These are phyloP conservation scores for Gymnocephalus cernua DNA, from an alignment of 2,113 vertebrate species.

Conservation along the genomic window DNA sequence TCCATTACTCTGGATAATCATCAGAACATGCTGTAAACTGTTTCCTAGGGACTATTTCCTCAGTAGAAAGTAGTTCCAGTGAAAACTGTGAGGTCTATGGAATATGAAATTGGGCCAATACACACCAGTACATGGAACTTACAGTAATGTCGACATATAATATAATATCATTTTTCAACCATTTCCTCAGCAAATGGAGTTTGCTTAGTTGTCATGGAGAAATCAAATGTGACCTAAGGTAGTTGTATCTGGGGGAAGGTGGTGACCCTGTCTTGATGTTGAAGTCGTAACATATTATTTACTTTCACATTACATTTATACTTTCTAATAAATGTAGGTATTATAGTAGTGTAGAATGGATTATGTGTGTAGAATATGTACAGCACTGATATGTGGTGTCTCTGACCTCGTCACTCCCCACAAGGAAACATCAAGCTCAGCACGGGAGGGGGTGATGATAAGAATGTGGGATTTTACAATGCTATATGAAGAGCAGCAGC, in stretches of 20 bases:
- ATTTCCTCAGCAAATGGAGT: neutral
- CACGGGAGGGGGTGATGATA: neutral
- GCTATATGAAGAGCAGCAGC: slow-evolving; percentile 4
- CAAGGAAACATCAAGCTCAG: neutral
- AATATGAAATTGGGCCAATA: neutral
- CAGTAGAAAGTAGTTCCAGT: neutral
- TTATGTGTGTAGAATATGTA: neutral
- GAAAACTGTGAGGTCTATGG: neutral
- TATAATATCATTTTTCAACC: too few species aligned
- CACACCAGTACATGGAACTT: too few species aligned
- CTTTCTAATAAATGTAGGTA: neutral
- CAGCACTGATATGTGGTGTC: neutral
- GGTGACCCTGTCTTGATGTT: neutral
- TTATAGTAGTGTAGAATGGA: neutral
- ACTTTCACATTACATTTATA: neutral
- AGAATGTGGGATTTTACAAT: neutral
- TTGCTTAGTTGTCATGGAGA: neutral
- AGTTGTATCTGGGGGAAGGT: too few species aligned
- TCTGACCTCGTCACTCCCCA: too few species aligned
- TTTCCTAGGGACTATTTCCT: neutral
- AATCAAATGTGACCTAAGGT: neutral
- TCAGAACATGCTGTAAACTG: neutral
- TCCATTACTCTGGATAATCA: neutral
- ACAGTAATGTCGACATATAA: neutral
- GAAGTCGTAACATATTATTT: neutral